These are phyloP conservation scores for Eurystomus gularis DNA, from an alignment of 2,113 vertebrate genomes.

Conservation along the genomic window DNA sequence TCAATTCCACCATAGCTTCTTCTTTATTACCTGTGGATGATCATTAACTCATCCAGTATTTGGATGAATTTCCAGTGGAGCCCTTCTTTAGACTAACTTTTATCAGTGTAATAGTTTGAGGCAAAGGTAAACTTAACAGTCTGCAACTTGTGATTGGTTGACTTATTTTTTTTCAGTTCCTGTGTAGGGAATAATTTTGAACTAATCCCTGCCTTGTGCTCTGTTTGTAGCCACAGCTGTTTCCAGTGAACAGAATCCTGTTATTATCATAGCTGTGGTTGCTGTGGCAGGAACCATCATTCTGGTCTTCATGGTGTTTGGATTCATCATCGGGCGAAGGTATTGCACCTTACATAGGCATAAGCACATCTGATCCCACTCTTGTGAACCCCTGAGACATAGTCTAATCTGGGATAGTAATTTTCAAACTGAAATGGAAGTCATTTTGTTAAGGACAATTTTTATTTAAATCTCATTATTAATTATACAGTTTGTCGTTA, in stretches of 20 bases:
- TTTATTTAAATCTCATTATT: not conserved
- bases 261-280: constrained; percentile 98
- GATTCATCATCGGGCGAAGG: constrained; percentile 99
- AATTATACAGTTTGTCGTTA: not conserved
- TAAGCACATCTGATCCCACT: not conserved
- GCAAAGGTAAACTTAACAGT: not conserved
- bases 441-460: not conserved
- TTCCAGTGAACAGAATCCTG: constrained; percentile 97
- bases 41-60: not conserved
- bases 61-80: not conserved
- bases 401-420: not conserved
- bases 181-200: not conserved
- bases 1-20: not conserved
- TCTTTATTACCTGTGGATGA: not conserved
- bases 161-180: not conserved
- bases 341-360: constrained; percentile 73
- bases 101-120: not conserved
- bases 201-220: constrained; percentile 14
- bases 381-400: not conserved
- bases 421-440: not conserved
- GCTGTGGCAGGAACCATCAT: constrained; percentile 98
- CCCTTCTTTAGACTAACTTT: not conserved
- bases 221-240: constrained; percentile 86
- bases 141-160: not conserved
- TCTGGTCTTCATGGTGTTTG: constrained; percentile 98